Evolutionary conservation across 23 tunicate genomes (phyloP), one percentile per base, ranked within the genome.

Genomic region (Halocynthia roretzi): DNA sequence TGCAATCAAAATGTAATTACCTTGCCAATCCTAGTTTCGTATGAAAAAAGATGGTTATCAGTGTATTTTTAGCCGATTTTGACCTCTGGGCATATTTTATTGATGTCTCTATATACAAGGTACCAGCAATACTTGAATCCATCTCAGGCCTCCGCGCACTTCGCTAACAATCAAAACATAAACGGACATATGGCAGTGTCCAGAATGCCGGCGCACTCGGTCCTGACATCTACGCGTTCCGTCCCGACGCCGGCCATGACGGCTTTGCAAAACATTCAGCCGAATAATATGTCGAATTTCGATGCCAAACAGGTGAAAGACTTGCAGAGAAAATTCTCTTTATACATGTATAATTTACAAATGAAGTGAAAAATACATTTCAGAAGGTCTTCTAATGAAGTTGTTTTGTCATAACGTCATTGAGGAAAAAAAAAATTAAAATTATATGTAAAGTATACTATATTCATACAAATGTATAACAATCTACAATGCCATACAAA

Each of bases 271-370:
- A 31, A 31, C 44, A 31, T 31, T 15, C 78, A 74, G 55, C 78
- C 55, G 56, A 74, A 74, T 54, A 54, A 62, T 54, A 54, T 74
- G 64, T 48, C 64, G 6, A 54, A 22, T 54, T 54, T 74, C 2
- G 78, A 74, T 18, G 78, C 78, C 48, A 74, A 74, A 54, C 78
- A 74, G 78, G 78, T 74, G 56, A 54, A 15, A 22, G 50, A 8
- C 70, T 10, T 58, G n/a, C 17, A 58, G n/a, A 58, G 63, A 31
- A 31, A 31, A 31, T 31, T 31, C 44, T 31, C 44, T 31, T 0
- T 31, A 31, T 4, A 31, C 44, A 31, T 31, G 44, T 58, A n/a
- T 4, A 14, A 14, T 14, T 58, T 58, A 58, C 15, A 1, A 58
- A 58, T 58, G 17, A 15, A 58, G 63, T 58, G 63, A 56, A 10